A percentile compares a stretch with the other conserved stretches of the same genome.
Evolutionary conservation across 2,113 vertebrate species (phyloP).

Genomic region (Chaenocephalus aceratus): DNA sequence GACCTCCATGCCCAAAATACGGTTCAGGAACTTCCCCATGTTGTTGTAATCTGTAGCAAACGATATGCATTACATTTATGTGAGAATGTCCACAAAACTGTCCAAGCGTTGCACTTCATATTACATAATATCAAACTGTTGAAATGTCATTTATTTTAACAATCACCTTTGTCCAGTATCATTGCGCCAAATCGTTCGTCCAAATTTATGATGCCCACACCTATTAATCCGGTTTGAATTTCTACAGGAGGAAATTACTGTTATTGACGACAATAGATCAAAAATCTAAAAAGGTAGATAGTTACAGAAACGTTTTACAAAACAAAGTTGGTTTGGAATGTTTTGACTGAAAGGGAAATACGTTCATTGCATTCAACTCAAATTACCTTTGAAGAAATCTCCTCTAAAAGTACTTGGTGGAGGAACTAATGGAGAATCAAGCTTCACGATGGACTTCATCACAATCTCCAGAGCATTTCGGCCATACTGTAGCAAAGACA

Average conservation of each 20-base stretch:
- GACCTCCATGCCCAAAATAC: conserved; percentile 98
- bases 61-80: not conserved
- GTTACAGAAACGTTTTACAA: not conserved
- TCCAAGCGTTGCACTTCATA: too few relatives aligned
- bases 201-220: conserved; percentile 95
- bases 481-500: conserved; percentile 88
- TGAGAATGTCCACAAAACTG: not conserved
- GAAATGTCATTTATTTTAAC: not conserved
- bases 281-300: not conserved
- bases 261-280: not conserved
- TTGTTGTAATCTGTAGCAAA: conserved; percentile 94
- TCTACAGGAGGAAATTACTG: conserved; percentile 80
- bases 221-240: conserved; percentile 94
- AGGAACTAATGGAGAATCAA: conserved; percentile 93
- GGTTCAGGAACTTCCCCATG: conserved; percentile 97
- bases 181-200: conserved; percentile 94
- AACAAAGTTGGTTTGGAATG: not conserved
- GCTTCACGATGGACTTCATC: conserved; percentile 98
- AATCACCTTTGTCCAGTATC: conserved; percentile 95
- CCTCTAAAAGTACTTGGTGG: conserved; percentile 94
- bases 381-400: conserved; percentile 97
- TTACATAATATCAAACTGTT: too few relatives aligned
- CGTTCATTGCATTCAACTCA: not conserved
- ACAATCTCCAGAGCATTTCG: conserved; percentile 98
- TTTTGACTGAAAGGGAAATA: not conserved